phyloP scores from a whole-genome alignment of 2,797 vertebrate genomes.

The Heliangelus exortis region DNA sequence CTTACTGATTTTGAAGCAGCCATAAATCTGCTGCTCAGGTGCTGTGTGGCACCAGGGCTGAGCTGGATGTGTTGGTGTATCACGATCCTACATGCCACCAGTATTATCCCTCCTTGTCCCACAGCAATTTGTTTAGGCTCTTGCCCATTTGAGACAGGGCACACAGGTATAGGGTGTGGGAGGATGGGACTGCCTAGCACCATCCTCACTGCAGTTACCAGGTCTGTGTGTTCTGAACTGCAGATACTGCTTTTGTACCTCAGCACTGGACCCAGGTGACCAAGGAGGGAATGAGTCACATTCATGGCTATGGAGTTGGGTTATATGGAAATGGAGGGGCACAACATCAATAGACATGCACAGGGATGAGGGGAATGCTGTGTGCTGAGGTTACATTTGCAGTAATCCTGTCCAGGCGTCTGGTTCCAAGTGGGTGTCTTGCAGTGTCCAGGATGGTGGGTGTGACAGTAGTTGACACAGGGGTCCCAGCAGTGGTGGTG shows the following conservation, averaged over 20 bases:
- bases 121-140: neutral
- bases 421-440: conserved; percentile 91
- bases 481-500: conserved; percentile 93
- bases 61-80: neutral
- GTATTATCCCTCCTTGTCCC: neutral
- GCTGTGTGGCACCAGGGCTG: neutral
- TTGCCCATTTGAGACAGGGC: neutral
- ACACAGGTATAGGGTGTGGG: neutral
- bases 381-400: conserved; percentile 84
- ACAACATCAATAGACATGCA: fast-evolving
- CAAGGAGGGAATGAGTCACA: neutral
- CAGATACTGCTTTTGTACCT: neutral
- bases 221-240: neutral
- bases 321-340: neutral
- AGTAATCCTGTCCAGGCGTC: conserved; percentile 89
- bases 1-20: neutral
- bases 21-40: neutral
- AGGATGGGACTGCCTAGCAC: neutral
- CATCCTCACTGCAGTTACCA: neutral
- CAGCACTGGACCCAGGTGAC: neutral
- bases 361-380: neutral
- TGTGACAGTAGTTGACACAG: conserved; percentile 89
- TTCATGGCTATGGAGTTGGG: neutral
- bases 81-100: fast-evolving
- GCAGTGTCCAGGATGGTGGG: conserved; percentile 85